Base-by-base conservation (phyloP, 2,888 invertebrate species). In the Boloria selene region DNA sequence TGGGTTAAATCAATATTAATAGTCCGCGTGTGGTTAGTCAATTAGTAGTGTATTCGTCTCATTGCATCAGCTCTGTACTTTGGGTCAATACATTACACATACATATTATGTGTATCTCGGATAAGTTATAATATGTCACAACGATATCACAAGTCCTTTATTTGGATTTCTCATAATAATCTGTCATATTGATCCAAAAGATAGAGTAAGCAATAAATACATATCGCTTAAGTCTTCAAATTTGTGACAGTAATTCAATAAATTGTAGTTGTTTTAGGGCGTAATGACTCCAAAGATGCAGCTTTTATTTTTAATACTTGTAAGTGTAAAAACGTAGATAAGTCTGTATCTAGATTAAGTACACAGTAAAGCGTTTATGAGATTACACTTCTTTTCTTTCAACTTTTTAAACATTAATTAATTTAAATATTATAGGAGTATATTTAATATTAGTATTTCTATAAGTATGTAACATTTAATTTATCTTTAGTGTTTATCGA, bases 141-240 rank as follows among this genome's bases (percentile, higher is more conserved):
- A 7, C 31, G 10, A 38, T 38, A 10, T 38, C 31, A 38, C 7
- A 31, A 31, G 16, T 31, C 4, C 26, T 16, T 0, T 16, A 38
- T 2, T 52, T 4, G 7, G 16, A 52, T 22, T 52, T 10, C 16
- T 1, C 13, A 14, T 14, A 26, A 51, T 14, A 22, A 38, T 49
- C 47, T 4, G 16, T 4, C 1, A 16, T 17, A 18, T 50, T 49
- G 49, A 38, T 59, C 38, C 49, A 38, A 47, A 49, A 31, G 16
- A 16, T 31, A 38, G 59, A 18, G 49, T 16, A 50, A 31, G 59
- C 81, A 83, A 78, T 78, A 83, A 80, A 89, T 86, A 90, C 91
- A 91, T 91, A 91, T 91, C 91, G 86, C 88, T 89, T 89, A 86
- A 87, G 85, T 81, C 77, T 79, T 79, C 80, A 79, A 79, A 75